These are phyloP conservation scores for Pseudorectes ferrugineus DNA, from an alignment of 2,113 vertebrate species.

Conservation along the genomic window DNA sequence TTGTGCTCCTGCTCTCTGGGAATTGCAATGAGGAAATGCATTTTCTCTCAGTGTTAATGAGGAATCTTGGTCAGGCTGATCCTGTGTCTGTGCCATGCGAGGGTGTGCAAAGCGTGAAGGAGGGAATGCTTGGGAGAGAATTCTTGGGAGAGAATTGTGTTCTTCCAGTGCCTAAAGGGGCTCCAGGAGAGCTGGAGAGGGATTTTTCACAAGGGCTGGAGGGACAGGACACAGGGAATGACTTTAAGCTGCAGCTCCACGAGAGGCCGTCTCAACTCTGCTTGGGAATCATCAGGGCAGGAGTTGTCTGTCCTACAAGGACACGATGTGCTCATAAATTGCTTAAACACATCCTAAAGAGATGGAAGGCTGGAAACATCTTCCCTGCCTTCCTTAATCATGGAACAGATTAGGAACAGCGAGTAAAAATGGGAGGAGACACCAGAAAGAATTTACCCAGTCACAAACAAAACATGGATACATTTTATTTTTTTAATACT, in stretches of 20 bases:
- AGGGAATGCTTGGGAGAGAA: neutral
- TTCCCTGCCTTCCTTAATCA: neutral
- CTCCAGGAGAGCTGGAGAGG: neutral
- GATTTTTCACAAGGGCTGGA: neutral
- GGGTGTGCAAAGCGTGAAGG: neutral
- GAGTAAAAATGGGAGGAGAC: neutral
- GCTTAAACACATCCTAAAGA: neutral
- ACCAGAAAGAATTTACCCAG: neutral
- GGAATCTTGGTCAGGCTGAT: neutral
- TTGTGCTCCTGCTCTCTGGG: neutral
- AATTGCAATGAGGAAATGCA: constrained; percentile 16
- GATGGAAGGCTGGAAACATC: neutral
- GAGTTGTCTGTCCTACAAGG: neutral
- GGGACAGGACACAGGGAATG: neutral
- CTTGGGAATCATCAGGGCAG: neutral
- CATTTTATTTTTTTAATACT: neutral
- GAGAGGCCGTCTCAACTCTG: neutral
- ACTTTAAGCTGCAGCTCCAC: neutral
- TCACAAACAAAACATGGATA: neutral
- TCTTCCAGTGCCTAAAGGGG: neutral
- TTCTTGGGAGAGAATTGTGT: neutral
- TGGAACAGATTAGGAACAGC: neutral
- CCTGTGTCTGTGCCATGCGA: neutral
- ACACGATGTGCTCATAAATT: neutral
- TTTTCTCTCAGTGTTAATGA: neutral